Conservation (phyloP, 2,113 vertebrate genomes). For the Odocoileus hemionus region DNA sequence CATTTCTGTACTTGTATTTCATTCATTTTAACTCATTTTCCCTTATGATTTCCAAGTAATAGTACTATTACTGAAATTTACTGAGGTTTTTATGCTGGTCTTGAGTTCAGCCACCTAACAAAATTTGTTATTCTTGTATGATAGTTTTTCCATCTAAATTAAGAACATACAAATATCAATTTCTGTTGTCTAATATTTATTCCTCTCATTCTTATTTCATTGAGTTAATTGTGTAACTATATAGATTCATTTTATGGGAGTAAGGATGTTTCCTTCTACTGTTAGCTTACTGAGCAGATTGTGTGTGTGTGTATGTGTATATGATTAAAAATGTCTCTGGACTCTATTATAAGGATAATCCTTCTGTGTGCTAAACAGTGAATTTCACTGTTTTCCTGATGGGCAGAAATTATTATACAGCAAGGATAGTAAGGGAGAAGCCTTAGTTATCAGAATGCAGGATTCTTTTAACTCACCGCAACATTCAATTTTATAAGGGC, state of each 20-base stretch:
- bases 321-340: not conserved
- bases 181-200: not conserved
- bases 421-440: not conserved
- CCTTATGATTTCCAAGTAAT: not conserved
- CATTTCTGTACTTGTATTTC: not conserved
- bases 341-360: not conserved
- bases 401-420: not conserved
- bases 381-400: not conserved
- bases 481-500: not conserved
- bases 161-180: not conserved
- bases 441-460: not conserved
- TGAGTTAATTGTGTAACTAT: not conserved
- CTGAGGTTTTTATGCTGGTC: not conserved
- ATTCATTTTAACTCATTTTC: not conserved
- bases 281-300: not conserved
- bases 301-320: not conserved
- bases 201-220: not conserved
- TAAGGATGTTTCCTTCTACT: not conserved
- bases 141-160: not conserved
- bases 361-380: not conserved
- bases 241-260: not conserved
- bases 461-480: not conserved
- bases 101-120: not conserved
- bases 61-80: not conserved
- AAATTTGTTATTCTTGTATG: not conserved